phyloP scores from a whole-genome alignment of 2,113 vertebrate species.

The Carlito syrichta region DNA sequence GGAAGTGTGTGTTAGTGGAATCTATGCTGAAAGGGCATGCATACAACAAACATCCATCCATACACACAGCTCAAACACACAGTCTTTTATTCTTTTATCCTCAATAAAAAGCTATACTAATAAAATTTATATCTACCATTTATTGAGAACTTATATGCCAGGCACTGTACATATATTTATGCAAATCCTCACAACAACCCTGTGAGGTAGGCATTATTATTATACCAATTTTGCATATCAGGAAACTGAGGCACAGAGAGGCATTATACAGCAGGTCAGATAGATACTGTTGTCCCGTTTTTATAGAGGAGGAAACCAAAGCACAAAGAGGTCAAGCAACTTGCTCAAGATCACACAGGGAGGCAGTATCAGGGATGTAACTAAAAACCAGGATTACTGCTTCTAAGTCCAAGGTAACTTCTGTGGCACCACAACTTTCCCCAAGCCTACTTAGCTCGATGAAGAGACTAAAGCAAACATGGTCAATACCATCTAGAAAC shows the following conservation, averaged over 20 bases:
- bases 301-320: conserved; percentile 36
- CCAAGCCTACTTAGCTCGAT: not conserved
- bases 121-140: conserved; percentile 62
- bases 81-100: conserved; percentile 36
- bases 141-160: conserved; percentile 70
- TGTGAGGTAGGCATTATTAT: conserved; percentile 70
- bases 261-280: conserved; percentile 19
- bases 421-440: not conserved
- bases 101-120: conserved; percentile 67
- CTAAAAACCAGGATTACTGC: conserved; percentile 18
- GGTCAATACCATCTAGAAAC: conserved; percentile 13
- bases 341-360: conserved; percentile 22
- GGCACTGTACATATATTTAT: conserved; percentile 63
- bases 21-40: not conserved
- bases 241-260: conserved; percentile 39
- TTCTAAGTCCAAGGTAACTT: conserved; percentile 15
- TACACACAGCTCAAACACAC: conserved; percentile 9
- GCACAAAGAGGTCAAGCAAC: conserved; percentile 6
- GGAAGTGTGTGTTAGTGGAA: not conserved
- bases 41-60: conserved; percentile 20
- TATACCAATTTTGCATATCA: conserved; percentile 47
- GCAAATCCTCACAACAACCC: conserved; percentile 72
- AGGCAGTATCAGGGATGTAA: not conserved
- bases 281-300: conserved; percentile 4
- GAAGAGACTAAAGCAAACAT: not conserved